Evolutionary conservation across 1,140 invertebrate species (phyloP), one percentile per base, ranked within the genome.

Genomic region (Kradibia gibbosae): DNA sequence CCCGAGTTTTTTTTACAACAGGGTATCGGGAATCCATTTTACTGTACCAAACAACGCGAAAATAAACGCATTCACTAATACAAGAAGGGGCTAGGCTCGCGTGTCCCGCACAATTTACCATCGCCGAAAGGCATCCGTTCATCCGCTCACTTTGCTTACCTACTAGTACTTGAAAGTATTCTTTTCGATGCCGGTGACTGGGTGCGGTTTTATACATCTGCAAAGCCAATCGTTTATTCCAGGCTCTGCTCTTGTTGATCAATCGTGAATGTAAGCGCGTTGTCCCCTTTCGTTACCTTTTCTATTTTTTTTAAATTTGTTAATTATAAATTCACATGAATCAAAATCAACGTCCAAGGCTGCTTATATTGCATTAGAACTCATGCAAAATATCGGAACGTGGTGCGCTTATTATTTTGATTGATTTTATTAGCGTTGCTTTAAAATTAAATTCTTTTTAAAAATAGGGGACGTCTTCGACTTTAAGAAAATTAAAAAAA

Each of bases 31-130:
- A 28, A 57, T 78, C 83, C 76, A 72, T 80, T 77, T 84, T 71
- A 76, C 36, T 67, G 71, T 28, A 76, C 57, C 77, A 83, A 82
- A 83, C 81, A 71, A 82, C 76, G 77, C 84, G 82, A 83, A 73
- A 73, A 80, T 80, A 78, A 17, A 71, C 73, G 28, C 50, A 62
- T 72, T 60, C 62, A 78, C 78, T 78, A 74, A 70, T 34, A 57
- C 39, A 48, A 34, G n/a, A 34, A 60, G 65, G 82, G 50, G 31
- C 5, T 8, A 3, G 20, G 28, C n/a, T 71, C 42, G 57, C 39
- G 48, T 77, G 60, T 65, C 62, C 31, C 15, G 36, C 70, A 36
- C 73, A 34, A 34, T 72, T 48, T 48, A 5, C 20, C 10, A 22
- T 28, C 10, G 5, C 31, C 65, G 65, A 57, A 65, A 48, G 62